Base-by-base conservation (phyloP, 2,888 invertebrate species). In the Drosophila imparisetae region DNA sequence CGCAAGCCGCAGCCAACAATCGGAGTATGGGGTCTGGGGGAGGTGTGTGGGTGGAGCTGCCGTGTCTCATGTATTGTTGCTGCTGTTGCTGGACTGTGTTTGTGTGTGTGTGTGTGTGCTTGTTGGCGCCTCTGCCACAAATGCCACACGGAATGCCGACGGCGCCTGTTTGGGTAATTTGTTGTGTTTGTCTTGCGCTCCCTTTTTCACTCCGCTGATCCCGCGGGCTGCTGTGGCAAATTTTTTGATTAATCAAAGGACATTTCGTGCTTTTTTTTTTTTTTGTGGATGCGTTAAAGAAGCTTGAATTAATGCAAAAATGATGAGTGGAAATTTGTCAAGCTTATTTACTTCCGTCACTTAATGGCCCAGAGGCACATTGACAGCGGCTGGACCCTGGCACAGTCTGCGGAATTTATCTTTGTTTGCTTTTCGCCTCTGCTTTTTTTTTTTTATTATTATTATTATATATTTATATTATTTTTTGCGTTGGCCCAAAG, bases 301-400 rank as follows among this genome's bases (percentile, higher is more conserved):
- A 90, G 88, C 85, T 84, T 76, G 86, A 91, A 91, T 91, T 92
- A 92, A 92, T 92, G 90, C 89, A 90, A 90, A 90, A 91, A 92
- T 92, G 91, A 91, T 91, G 89, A 91, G 89, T 89, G 90, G 89
- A 91, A 92, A 92, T 92, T 91, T 91, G 91, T 91, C 91, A 90
- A 90, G 90, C 89, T 91, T 91, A 90, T 91, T 91, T 89, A 89
- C 87, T 88, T 88, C 89, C 90, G 87, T 89, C 90, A 88, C 79
- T 88, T 88, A 90, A 88, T 90, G 87, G 81, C 72, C 85, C 83
- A 70, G 81, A 83, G 89, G 85, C 89, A 65, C 79, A 77, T 72
- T 66, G 82, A 84, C 81, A 81, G 84, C 53, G 63, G 36, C 74
- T 72, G 66, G 70, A 68, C 72, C 64, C 55, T 40, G 48, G 30